Base-by-base conservation (phyloP, 2,888 invertebrate genomes). In the Epinotia nisella region DNA sequence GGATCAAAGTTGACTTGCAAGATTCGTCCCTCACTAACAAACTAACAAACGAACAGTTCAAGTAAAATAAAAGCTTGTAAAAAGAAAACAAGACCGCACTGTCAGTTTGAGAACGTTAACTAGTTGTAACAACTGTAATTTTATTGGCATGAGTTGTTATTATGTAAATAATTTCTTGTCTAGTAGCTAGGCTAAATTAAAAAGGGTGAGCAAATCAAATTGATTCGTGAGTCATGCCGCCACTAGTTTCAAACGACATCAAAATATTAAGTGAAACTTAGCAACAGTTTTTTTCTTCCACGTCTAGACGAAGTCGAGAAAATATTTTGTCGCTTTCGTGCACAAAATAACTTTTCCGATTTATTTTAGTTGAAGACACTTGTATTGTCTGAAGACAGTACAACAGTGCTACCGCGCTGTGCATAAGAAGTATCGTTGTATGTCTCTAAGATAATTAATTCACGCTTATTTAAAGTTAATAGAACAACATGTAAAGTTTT, bases 251-350 rank as follows among this genome's bases (percentile, higher is more conserved):
- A 53, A 3, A 53, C 21, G 35, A 53, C n/a, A 53, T 10, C 19
- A 9, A 21, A 53, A 55, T 39, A 39, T 15, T 55, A 35, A 64
- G 29, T 51, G 15, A 41, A 65, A 65, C 55, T 66, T 49, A 10
- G n/a, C 9, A 49, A 19, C 19, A 0, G 39, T 56, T 66, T 66
- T 55, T 66, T 55, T 66, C 55, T 66, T 41, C 39, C 1, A 56
- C 21, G 66, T 66, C 66, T 66, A 66, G 66, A 66, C 66, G 11
- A 41, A 56, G 11, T 41, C 66, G 56, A 24, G 65, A 24, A 53
- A 39, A 21, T 66, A 56, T 35, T 65, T 65, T 19, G 35, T 39
- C 21, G 65, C 39, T 41, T 56, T 66, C 41, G 24, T 56, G 41
- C 13, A 55, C 21, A 41, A 41, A 55, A 56, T 55, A 66, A 49